These are phyloP conservation scores for Brienomyrus longianalis DNA, from an alignment of 2,113 vertebrate genomes.

Conservation along the genomic window DNA sequence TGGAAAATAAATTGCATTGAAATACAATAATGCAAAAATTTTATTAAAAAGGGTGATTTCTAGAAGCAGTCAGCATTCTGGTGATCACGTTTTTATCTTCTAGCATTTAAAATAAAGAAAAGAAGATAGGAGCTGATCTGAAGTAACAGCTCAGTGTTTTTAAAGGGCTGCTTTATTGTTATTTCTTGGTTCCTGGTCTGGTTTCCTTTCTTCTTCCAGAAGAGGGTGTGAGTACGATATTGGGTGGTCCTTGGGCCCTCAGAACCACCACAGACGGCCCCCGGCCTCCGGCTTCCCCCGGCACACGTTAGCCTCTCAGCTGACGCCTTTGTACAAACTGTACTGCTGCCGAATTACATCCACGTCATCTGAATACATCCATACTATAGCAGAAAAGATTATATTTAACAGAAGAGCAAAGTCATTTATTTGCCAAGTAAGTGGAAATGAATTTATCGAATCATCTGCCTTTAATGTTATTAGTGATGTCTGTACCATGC, in stretches of 20 bases:
- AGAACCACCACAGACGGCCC: not conserved
- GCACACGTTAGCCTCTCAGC: constrained; percentile 37
- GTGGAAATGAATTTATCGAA: not conserved
- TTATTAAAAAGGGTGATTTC: not conserved
- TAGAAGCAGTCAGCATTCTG: not conserved
- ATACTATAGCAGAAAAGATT: not conserved
- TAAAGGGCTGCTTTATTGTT: constrained; percentile 16
- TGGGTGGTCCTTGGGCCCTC: constrained; percentile 61
- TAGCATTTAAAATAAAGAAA: not conserved
- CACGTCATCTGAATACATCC: not conserved
- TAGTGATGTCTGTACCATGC: not conserved
- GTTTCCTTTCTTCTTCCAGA: constrained; percentile 35
- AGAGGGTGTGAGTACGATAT: constrained; percentile 57
- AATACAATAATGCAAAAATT: not conserved
- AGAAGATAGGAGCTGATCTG: not conserved
- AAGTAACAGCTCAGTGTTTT: constrained; percentile 28
- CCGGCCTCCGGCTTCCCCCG: constrained; percentile 49
- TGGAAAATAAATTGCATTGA: not conserved
- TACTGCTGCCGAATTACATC: not conserved
- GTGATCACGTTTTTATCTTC: not conserved
- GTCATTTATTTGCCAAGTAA: not conserved
- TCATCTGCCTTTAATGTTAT: not conserved
- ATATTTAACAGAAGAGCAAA: not conserved
- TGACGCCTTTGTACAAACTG: not conserved
- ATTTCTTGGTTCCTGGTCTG: constrained; percentile 25